phyloP scores from a whole-genome alignment of 2,113 vertebrate genomes.

The Lontra canadensis region DNA sequence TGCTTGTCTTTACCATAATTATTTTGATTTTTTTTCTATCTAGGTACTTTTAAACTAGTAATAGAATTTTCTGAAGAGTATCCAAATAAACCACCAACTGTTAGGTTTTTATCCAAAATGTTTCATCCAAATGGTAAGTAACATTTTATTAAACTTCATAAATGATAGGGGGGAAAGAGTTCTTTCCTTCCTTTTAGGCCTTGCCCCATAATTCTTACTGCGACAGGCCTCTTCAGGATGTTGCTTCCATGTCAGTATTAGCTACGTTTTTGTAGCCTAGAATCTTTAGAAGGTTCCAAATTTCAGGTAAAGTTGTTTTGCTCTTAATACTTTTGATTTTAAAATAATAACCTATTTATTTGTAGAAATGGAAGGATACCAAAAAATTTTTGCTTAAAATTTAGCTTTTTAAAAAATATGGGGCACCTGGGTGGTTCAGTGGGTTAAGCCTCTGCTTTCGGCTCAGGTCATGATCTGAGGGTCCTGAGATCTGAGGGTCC shows the following conservation, averaged over 20 bases:
- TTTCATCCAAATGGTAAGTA: slow-evolving; percentile 99
- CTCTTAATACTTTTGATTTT: slow-evolving; percentile 28
- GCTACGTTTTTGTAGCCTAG: not conserved
- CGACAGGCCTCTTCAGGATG: not conserved
- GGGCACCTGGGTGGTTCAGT: not conserved
- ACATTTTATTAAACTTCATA: slow-evolving; percentile 43
- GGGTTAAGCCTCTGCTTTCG: not conserved
- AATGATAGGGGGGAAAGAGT: not conserved
- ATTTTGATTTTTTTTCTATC: slow-evolving; percentile 72
- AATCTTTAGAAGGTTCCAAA: not conserved
- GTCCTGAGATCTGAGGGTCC: not conserved
- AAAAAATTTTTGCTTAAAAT: slow-evolving; percentile 2
- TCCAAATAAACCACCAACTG: slow-evolving; percentile 99
- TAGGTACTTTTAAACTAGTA: slow-evolving; percentile 99
- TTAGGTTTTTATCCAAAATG: slow-evolving; percentile 99
- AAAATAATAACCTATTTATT: not conserved
- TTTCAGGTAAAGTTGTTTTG: slow-evolving; percentile 11
- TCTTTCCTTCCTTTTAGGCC: not conserved
- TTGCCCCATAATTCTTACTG: not conserved
- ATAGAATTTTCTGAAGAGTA: slow-evolving; percentile 99
- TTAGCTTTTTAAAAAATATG: slow-evolving; percentile 31
- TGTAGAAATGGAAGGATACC: slow-evolving; percentile 26
- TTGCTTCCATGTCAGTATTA: not conserved
- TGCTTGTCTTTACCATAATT: slow-evolving; percentile 54
- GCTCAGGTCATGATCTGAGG: not conserved